Evolutionary conservation across 2,888 invertebrate species (phyloP), one percentile per base, ranked within the genome.

Genomic region (Platynereis dumerilii): DNA sequence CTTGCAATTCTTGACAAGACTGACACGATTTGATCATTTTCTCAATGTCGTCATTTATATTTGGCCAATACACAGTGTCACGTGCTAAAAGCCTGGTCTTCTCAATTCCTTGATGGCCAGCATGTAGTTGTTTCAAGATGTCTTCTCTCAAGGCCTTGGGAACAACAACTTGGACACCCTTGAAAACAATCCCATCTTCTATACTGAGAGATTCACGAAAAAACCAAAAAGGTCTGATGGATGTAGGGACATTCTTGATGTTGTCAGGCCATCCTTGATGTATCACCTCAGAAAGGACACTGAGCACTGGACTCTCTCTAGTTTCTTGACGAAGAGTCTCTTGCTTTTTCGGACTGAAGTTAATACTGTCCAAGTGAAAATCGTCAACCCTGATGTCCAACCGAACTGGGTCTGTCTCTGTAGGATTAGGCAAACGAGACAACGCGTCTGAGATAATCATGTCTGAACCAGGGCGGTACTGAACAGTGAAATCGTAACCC

Each of bases 31-130:
- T 34, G 7, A 57, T 34, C n/a, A 57, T 28, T 29, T 57, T 24
- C n/a, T 39, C 22, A 15, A 57, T 57, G 20, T 29, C n/a, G 7
- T 28, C 34, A 57, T 57, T 57, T 7, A 57, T 57, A 22, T 24
- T 24, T 17, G 58, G 58, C 58, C 58, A 57, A 39, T 20, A 57
- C 22, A 57, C n/a, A 34, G 24, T 24, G 12, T 28, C n/a, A 20
- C 34, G 17, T 10, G 58, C 58, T n/a, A 17, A 5, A 15, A 20
- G 34, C 29, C 24, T 17, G 3, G 58, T 15, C 34, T 28, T 34
- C 22, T 20, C 58, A 57, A 57, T 29, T 5, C 58, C 58, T 39
- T 57, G 58, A n/a, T 57, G 58, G 22, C 22, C n/a, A 15, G 15
- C 58, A 26, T 57, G 58, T n/a, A 57, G 10, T 7, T 29, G 15